Conservation (phyloP, 2,797 vertebrate species). For the Myotis vivesi region DNA sequence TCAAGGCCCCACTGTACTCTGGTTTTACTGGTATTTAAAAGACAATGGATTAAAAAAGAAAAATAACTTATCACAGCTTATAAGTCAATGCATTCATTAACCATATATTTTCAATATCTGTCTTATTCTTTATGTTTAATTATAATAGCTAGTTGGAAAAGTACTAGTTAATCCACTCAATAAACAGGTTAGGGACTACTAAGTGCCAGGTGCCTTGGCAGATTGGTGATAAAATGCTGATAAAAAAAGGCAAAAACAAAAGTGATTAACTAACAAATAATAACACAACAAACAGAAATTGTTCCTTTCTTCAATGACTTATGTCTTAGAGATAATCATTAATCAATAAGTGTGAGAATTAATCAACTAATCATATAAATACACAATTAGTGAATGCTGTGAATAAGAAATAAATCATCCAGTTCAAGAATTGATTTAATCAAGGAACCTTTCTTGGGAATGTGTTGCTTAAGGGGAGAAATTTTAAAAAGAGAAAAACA, state of each 20-base stretch:
- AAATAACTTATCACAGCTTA: background rate
- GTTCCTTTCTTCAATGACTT: background rate
- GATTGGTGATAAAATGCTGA: background rate
- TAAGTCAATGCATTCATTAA: background rate
- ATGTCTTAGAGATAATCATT: background rate
- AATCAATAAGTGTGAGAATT: background rate
- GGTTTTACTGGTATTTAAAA: background rate
- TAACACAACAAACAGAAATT: background rate
- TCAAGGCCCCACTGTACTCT: background rate
- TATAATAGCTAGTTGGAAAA: background rate
- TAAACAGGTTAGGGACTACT: background rate
- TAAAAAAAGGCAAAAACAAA: background rate
- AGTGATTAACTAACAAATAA: background rate
- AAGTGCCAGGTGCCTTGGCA: background rate
- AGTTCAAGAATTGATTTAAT: background rate
- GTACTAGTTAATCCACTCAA: background rate
- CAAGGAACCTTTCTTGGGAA: background rate
- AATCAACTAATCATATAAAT: background rate
- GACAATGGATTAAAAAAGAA: background rate
- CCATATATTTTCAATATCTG: background rate
- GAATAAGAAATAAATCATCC: background rate
- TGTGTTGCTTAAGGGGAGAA: background rate
- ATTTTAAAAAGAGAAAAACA: background rate
- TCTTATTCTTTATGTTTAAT: background rate
- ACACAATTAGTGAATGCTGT: background rate